Conservation (phyloP, 2,797 vertebrate species). For the Cirrhinus mrigala region DNA sequence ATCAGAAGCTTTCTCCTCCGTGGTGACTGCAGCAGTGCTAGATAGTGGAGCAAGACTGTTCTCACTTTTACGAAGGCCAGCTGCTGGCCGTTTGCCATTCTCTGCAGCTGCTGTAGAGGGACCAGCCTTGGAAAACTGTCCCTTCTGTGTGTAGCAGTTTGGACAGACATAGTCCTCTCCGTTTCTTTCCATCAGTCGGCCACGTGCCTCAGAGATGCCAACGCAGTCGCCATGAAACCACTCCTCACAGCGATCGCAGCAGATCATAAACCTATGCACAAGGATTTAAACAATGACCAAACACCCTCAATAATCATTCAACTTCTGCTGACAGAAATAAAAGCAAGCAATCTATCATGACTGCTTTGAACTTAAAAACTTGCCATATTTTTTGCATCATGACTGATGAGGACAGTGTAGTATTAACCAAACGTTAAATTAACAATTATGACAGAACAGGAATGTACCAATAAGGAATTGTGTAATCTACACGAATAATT, state of each 20-base stretch:
- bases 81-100: constrained; percentile 70
- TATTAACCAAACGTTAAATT: not conserved
- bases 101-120: constrained; percentile 66
- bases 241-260: constrained; percentile 98
- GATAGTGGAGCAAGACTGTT: not conserved
- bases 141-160: constrained; percentile 93
- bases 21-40: constrained; percentile 44
- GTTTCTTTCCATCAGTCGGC: constrained; percentile 93
- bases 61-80: constrained; percentile 54
- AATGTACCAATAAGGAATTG: too few relatives aligned
- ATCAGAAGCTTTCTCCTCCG: constrained; percentile 76
- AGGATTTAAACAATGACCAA: constrained; percentile 16
- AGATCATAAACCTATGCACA: constrained; percentile 98
- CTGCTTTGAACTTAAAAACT: not conserved
- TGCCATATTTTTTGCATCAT: not conserved
- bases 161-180: constrained; percentile 99
- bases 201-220: constrained; percentile 96
- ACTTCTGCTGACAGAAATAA: not conserved
- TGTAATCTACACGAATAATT: not conserved
- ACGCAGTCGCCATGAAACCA: constrained; percentile 99
- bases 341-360: not conserved
- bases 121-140: constrained; percentile 75
- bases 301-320: constrained; percentile 22
- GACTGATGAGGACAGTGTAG: not conserved
- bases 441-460: not conserved